Base-by-base conservation (phyloP, 2,888 invertebrate species). In the Plebejus argus region DNA sequence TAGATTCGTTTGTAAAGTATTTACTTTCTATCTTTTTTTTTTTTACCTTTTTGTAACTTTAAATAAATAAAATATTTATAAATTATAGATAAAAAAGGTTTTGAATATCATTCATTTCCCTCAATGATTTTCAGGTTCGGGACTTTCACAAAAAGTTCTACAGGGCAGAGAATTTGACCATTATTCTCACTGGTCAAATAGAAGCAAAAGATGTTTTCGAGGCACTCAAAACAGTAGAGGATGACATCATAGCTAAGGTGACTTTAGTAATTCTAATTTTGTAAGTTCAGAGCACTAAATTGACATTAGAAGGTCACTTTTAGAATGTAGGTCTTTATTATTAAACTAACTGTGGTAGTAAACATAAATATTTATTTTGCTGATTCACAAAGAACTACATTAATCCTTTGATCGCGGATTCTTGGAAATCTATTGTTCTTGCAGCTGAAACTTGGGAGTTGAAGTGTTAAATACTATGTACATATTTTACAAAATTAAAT, bases 81-180 rank as follows among this genome's bases (percentile, higher is more conserved):
- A n/a, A n/a, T 23, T 23, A 61, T 61, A 23, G 61, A 61, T 23
- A 61, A 8, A 66, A 7, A 61, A 61, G 4, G 4, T 66, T 4
- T 18, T 1, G 8, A 3, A 0, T 20, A 3, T 58, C 3, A 23
- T 39, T 20, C 12, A n/a, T 35, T 70, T 49, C 28, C 12, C 23
- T 71, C 23, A 45, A 1, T 70, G 49, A 71, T 78, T 72, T 81
- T 79, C 84, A 97, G 97, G 96, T 97, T 7, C 95, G 95, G 82
- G 93, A 95, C 18, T 99, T 96, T 87, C 98, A 99, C 88, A 96
- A 96, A 83, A 95, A 97, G 80, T 98, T 97, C 90, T 99, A 99
- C 89, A 95, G 98, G 33, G 96, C 98, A 1, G 98, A 98, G 89
- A 99, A 99, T 89, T 91, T 98, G 78, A 96, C 97, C 79, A 92